phyloP scores from a whole-genome alignment of 2,797 vertebrate species.

The Liasis olivaceus region DNA sequence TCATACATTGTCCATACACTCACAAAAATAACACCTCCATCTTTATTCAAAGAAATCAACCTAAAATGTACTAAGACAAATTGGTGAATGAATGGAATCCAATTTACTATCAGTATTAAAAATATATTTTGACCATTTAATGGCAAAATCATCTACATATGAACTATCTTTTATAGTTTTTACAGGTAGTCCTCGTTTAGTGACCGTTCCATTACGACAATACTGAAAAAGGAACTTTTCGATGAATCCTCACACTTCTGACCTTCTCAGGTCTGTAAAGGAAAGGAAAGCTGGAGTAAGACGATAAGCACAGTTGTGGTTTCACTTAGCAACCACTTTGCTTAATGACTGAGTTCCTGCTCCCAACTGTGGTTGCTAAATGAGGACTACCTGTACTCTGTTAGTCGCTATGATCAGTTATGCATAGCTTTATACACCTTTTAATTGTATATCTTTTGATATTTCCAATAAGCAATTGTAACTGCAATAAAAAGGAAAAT shows the following conservation, averaged over 20 bases:
- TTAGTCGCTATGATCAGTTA: neutral
- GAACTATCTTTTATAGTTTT: neutral
- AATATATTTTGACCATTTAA: neutral
- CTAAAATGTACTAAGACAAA: neutral
- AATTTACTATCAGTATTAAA: neutral
- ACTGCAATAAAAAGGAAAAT: neutral
- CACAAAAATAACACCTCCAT: neutral
- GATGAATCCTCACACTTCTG: neutral
- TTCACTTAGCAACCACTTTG: neutral
- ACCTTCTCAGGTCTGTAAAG: neutral
- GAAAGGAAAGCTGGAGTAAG: neutral
- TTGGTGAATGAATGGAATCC: neutral
- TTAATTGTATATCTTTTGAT: neutral
- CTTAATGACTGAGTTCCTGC: neutral
- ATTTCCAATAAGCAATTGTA: neutral
- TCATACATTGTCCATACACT: neutral
- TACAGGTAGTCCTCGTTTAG: neutral
- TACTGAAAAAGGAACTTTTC: neutral
- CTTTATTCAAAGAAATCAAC: neutral
- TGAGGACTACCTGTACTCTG: neutral
- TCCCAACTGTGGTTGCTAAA: neutral
- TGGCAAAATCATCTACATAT: neutral
- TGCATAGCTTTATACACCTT: neutral
- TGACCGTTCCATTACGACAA: too few relatives aligned
- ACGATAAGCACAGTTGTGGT: neutral